Evolutionary conservation across 2,797 vertebrate species (phyloP).

Genomic region (Telmatherina bonti): DNA sequence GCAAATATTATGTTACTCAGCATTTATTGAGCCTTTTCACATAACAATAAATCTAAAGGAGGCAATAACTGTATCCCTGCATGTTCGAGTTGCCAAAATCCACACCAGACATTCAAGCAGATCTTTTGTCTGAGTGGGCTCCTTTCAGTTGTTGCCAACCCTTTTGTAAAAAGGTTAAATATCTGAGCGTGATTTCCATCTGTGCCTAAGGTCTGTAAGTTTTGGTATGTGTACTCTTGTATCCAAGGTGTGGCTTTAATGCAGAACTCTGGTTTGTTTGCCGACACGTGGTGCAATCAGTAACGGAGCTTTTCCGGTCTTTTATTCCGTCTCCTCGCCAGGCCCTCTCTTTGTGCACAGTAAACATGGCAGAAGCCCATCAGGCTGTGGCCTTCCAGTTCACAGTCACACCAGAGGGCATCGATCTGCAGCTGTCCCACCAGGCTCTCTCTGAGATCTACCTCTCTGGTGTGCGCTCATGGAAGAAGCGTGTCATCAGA

Average conservation of each 20-base stretch:
- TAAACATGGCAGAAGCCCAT: conserved; percentile 86
- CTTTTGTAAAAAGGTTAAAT: neutral
- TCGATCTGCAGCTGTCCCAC: conserved; percentile 84
- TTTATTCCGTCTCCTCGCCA: neutral
- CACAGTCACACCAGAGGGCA: conserved; percentile 85
- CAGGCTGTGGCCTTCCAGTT: conserved; percentile 89
- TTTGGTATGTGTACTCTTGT: neutral
- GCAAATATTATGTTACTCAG: neutral
- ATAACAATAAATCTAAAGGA: neutral
- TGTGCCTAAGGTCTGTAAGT: neutral
- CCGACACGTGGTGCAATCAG: neutral
- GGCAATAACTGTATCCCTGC: neutral
- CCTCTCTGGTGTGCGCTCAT: conserved; percentile 84
- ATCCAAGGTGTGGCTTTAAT: conserved; percentile 2
- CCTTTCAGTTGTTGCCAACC: neutral
- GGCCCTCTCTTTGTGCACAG: conserved; percentile 28
- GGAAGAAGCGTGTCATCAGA: conserved; percentile 83
- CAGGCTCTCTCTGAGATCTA: conserved; percentile 86
- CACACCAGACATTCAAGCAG: conserved; percentile 7
- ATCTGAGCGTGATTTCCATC: neutral
- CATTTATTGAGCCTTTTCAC: neutral
- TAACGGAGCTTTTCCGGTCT: neutral
- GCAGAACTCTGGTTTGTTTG: neutral
- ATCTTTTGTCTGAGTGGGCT: neutral
- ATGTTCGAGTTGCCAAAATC: neutral